Evolutionary conservation across 2,113 vertebrate species (phyloP).

Genomic region (Prionailurus viverrinus): DNA sequence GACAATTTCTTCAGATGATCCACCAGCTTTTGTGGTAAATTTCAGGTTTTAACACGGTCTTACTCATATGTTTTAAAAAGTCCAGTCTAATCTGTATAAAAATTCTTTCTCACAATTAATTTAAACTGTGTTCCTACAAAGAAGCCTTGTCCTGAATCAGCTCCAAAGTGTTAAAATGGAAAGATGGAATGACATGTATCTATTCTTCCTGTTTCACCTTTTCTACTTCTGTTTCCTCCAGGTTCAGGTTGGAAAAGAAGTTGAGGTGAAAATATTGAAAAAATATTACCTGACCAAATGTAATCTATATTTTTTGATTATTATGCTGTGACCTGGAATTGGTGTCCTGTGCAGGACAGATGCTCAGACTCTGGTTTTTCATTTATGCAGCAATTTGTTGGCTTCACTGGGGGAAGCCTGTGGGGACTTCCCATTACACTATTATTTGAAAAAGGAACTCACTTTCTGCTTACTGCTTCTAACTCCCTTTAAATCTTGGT

Average conservation of each 20-base stretch:
- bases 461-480: background rate
- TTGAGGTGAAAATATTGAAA: background rate
- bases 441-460: background rate
- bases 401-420: background rate
- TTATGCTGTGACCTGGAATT: background rate
- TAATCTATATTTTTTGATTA: background rate
- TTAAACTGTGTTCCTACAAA: background rate
- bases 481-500: background rate
- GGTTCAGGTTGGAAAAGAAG: background rate
- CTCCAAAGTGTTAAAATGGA: background rate
- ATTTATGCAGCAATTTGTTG: background rate
- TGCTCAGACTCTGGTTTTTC: background rate
- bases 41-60: background rate
- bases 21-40: background rate
- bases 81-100: background rate
- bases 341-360: background rate
- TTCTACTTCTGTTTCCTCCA: conserved; percentile 1
- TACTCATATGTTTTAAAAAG: background rate
- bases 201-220: background rate
- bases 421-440: background rate
- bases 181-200: background rate
- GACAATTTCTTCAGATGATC: background rate
- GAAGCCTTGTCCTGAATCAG: background rate
- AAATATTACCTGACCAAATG: background rate
- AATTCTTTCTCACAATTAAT: background rate